Evolutionary conservation across 2,797 vertebrate genomes (phyloP), one percentile per base, ranked within the genome.

Genomic region (Sphenodon punctatus): DNA sequence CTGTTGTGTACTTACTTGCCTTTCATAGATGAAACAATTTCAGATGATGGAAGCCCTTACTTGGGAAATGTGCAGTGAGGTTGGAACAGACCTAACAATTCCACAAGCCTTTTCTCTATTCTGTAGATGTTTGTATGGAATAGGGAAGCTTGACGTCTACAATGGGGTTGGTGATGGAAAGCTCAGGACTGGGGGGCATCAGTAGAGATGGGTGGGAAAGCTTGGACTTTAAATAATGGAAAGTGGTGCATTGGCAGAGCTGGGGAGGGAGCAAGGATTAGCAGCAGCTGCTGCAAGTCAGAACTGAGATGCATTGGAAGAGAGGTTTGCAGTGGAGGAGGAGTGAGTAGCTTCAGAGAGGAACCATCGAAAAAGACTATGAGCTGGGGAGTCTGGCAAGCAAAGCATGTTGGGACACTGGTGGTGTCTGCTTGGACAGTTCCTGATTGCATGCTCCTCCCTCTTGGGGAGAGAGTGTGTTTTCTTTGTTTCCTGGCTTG

Each of bases 401-500:
- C 89, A 93, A 91, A 87, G 92, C 90, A 88, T 94, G 89, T 87
- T 82, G 92, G 92, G 89, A 91, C 71, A 39, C 19, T 56, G 85
- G 82, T 3, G 17, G 34, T 90, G 78, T 68, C 75, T 90, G 84
- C 49, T 75, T 83, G 89, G 82, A 88, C 81, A 88, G 75, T 94
- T 91, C 85, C 85, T 91, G 90, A 68, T 94, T 87, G 82, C 84
- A 85, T 78, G 79, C 92, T 88, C 88, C 86, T 91, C 92, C 91
- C 82, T 94, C 78, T 19, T 53, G 82, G 87, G 88, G 89, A 87
- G 85, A 91, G 80, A 82, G 86, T 75, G 86, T 63, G 39, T 90
- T 91, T 80, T 75, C 93, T 94, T 94, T 94, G 92, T 93, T 91
- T 93, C 86, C 77, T 64, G 74, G 85, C 83, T 82, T 92, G 79